A percentile compares a stretch with the other conserved stretches of the same genome.
These are phyloP conservation scores for Olivierus martensii DNA, from an alignment of 1,140 invertebrate species.

Conservation along the genomic window DNA sequence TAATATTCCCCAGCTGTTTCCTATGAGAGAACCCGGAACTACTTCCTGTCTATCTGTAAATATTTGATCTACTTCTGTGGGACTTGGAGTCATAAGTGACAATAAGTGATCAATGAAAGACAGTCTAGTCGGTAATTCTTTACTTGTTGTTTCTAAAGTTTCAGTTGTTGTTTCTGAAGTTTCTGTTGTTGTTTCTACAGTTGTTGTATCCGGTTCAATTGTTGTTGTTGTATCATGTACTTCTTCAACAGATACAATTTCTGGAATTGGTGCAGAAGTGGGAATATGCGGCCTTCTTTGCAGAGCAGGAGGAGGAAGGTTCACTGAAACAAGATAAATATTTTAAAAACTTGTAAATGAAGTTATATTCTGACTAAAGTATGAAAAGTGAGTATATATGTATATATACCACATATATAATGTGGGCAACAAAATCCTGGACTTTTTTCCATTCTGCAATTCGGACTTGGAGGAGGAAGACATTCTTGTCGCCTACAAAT, in stretches of 20 bases:
- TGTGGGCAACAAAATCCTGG: slow-evolving; percentile 34
- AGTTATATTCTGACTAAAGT: no score
- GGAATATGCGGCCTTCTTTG: no score
- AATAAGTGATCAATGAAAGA: no score
- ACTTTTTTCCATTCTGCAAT: slow-evolving; percentile 29
- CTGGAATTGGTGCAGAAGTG: no score
- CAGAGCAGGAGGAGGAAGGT: no score
- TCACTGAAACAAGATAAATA: no score
- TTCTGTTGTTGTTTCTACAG: neutral
- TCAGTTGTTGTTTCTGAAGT: neutral
- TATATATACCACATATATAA: slow-evolving; percentile 37
- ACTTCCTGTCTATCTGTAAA: no score
- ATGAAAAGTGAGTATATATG: neutral
- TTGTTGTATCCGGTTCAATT: neutral
- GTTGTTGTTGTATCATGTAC: neutral
- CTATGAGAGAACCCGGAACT: no score
- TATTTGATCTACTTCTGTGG: no score
- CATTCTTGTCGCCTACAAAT: slow-evolving; percentile 38
- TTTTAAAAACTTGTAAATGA: no score
- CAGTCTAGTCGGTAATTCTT: neutral
- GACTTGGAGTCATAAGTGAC: no score
- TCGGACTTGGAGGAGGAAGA: slow-evolving; percentile 31
- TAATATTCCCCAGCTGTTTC: no score
- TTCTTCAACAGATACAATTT: neutral
- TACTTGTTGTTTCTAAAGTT: neutral